Base-by-base conservation (phyloP, 2,888 invertebrate genomes). In the Trissoscelio sp. region DNA sequence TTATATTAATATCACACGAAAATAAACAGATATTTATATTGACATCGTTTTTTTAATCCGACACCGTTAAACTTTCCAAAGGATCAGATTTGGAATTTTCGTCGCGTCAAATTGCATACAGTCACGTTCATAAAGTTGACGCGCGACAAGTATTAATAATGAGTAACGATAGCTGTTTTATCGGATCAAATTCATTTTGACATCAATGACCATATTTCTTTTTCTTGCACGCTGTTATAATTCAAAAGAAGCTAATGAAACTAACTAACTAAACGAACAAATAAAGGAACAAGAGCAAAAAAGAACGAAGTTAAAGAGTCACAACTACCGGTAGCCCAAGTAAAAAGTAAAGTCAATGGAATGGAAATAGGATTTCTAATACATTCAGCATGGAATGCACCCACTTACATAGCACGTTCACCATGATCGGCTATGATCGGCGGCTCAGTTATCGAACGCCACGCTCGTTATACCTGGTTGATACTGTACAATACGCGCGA, bases 111-210 rank as follows among this genome's bases (percentile, higher is more conserved):
- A 85, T 81, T 85, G 86, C 88, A 85, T 88, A 83, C 87, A 82
- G 74, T 84, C 87, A 87, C 88, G 88, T 88, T 85, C 67, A 73
- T 83, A 72, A 62, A 66, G 83, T 6, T 57, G 83, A 84, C 84
- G 85, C 83, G 86, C 84, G 83, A 70, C 79, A 37, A 69, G 83
- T 85, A 88, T 88, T 88, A 87, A 87, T 88, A 88, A 88, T 86
- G 86, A 88, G 88, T 85, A 86, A 86, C 77, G 82, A 83, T 86
- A 57, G 84, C 86, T 84, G 85, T 86, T 69, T 31, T 14, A 24
- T 64, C 64, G 37, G 34, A 20, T 34, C 14, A 3, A 7, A 9
- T 12, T 51, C 6, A 34, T 20, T 37, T 62, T 2, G n/a, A n/a
- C n/a, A n/a, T n/a, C n/a, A n/a, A n/a, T n/a, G n/a, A n/a, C n/a